Evolutionary conservation across 2,888 invertebrate genomes (phyloP).

Genomic region (Petrophora chlorosata): DNA sequence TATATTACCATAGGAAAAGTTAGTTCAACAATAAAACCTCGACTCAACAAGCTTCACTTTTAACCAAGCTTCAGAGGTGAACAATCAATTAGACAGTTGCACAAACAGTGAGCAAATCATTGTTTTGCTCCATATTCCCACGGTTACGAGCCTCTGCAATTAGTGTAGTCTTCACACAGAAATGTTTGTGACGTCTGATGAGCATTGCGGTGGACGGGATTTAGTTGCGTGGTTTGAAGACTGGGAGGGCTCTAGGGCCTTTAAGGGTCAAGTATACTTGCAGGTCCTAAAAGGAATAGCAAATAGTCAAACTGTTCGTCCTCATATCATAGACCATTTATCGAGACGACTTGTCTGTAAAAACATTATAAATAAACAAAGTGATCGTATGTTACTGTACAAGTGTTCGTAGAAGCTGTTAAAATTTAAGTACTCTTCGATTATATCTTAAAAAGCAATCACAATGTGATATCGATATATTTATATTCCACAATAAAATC

Average conservation of each 20-base stretch:
- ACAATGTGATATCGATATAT: too few relatives aligned
- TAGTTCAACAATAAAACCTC: slow-evolving; percentile 2
- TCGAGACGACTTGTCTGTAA: too few relatives aligned
- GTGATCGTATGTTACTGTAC: too few relatives aligned
- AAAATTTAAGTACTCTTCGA: too few relatives aligned
- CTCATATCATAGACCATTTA: too few relatives aligned
- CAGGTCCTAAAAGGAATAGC: too few relatives aligned
- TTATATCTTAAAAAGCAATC: too few relatives aligned
- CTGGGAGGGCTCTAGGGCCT: background rate
- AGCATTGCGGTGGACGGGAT: slow-evolving; percentile 1
- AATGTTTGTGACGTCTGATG: slow-evolving; percentile 44
- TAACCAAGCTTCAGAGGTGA: slow-evolving; percentile 24
- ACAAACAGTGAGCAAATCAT: slow-evolving; percentile 41
- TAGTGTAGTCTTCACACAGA: slow-evolving; percentile 48
- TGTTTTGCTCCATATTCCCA: slow-evolving; percentile 55
- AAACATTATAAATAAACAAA: too few relatives aligned
- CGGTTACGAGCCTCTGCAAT: slow-evolving; percentile 61
- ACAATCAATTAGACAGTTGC: slow-evolving; percentile 39
- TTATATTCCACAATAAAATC: too few relatives aligned
- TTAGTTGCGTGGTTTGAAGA: background rate
- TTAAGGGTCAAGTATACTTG: background rate
- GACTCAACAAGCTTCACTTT: slow-evolving; percentile 19
- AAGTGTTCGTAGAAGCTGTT: too few relatives aligned
- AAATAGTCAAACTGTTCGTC: too few relatives aligned
- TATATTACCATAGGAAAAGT: background rate